Percentiles rank a stretch among this genome's conserved stretches.
Evolutionary conservation across 1,140 invertebrate species (phyloP).

Genomic region (Microplitis mediator): DNA sequence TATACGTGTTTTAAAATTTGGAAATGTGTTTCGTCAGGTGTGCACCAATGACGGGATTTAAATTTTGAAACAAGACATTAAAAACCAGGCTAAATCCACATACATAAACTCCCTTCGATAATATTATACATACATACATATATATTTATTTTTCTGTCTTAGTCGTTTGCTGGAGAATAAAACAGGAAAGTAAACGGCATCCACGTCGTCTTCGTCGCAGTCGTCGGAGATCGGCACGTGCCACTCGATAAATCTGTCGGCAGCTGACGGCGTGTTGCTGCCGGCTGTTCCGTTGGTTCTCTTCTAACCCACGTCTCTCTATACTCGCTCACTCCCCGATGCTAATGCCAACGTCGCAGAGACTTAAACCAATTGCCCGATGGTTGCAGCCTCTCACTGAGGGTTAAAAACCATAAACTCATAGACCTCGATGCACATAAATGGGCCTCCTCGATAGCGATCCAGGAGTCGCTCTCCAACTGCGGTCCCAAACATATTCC

Average conservation of each 20-base stretch:
- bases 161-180: neutral
- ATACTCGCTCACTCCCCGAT: neutral
- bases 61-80: neutral
- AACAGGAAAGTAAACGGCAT: conserved; percentile 48
- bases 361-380: too few relatives aligned
- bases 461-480: conserved; percentile 53
- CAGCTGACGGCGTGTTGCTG: conserved; percentile 58
- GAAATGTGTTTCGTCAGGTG: conserved; percentile 10
- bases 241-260: conserved; percentile 64
- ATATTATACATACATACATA: neutral
- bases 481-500: conserved; percentile 15
- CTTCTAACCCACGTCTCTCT: too few relatives aligned
- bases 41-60: neutral
- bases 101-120: neutral
- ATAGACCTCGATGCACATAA: neutral
- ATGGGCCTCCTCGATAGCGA: conserved; percentile 30
- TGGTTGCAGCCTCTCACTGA: too few relatives aligned
- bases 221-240: conserved; percentile 58
- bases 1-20: neutral
- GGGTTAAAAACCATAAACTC: neutral
- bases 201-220: conserved; percentile 34
- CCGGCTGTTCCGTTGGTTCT: conserved; percentile 27
- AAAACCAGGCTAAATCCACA: conserved; percentile 6
- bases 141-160: neutral
- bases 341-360: neutral